phyloP scores from a whole-genome alignment of 2,888 invertebrate genomes.

The Liodrosophila aerea region DNA sequence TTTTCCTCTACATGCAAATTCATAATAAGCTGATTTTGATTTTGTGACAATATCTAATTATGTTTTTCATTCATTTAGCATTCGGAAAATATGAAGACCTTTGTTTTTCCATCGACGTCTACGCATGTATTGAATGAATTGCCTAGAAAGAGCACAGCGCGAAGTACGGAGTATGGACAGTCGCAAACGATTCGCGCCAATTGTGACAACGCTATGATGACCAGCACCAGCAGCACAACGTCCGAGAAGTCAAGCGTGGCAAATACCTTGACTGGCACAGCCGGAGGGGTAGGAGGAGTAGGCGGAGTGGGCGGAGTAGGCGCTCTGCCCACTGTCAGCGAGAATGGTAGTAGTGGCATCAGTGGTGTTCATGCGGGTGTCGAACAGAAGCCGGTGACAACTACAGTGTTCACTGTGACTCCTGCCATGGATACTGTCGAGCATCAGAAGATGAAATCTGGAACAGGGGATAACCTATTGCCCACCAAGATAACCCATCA shows the following conservation, averaged over 20 bases:
- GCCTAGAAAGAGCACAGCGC: constrained; percentile 85
- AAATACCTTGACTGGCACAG: constrained; percentile 29
- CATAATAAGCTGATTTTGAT: too few relatives aligned
- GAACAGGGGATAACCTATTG: constrained; percentile 37
- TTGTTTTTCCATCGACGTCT: constrained; percentile 87
- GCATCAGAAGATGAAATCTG: constrained; percentile 10
- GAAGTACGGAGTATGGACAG: constrained; percentile 86
- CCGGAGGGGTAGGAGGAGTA: too few relatives aligned
- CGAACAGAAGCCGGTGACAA: constrained; percentile 18
- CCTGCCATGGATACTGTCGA: constrained; percentile 13
- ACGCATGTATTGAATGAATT: constrained; percentile 80
- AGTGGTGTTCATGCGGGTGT: background rate
- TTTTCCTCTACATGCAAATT: too few relatives aligned
- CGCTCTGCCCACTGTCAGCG: constrained; percentile 9
- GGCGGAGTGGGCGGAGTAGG: constrained; percentile 32
- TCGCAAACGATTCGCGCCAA: constrained; percentile 82
- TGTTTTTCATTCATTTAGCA: constrained; percentile 83
- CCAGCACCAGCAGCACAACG: constrained; percentile 30
- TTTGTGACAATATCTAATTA: too few relatives aligned
- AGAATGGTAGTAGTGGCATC: constrained; percentile 12
- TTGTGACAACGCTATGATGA: constrained; percentile 36
- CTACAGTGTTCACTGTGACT: constrained; percentile 12
- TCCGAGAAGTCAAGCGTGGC: constrained; percentile 30
- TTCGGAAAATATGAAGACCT: constrained; percentile 88
- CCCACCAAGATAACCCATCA: constrained; percentile 23